Evolutionary conservation across 2,888 invertebrate species (phyloP).

Genomic region (Drosophila anomelani): DNA sequence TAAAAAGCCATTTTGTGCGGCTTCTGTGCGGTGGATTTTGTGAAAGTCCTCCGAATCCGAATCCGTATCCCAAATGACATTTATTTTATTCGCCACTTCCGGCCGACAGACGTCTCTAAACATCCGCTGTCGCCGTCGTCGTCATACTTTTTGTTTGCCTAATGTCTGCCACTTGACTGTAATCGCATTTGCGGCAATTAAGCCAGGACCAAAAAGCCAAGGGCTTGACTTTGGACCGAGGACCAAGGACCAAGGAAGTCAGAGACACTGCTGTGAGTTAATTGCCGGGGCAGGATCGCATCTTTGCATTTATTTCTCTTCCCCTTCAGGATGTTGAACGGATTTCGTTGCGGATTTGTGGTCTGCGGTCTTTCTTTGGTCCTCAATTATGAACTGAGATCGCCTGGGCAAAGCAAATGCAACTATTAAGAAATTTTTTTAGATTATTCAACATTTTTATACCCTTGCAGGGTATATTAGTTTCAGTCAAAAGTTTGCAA

Average conservation of each 20-base stretch:
- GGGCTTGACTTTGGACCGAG: conserved; percentile 65
- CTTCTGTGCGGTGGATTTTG: conserved; percentile 47
- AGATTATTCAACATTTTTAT: background rate
- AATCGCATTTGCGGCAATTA: conserved; percentile 84
- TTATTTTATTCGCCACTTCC: conserved; percentile 79
- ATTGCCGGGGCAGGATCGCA: conserved; percentile 61
- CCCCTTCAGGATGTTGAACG: conserved; percentile 5
- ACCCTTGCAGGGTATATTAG: too few relatives aligned
- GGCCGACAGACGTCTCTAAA: conserved; percentile 73
- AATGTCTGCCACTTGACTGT: conserved; percentile 83
- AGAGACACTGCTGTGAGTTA: conserved; percentile 49
- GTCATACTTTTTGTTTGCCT: conserved; percentile 76
- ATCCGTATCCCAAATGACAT: conserved; percentile 60
- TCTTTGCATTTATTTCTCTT: conserved; percentile 46
- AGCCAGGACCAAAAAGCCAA: conserved; percentile 62
- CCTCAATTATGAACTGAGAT: conserved; percentile 13
- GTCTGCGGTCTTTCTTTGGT: background rate
- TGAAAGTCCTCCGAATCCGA: conserved; percentile 2
- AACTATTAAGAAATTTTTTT: background rate
- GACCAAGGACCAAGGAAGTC: conserved; percentile 18
- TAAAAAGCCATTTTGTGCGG: conserved; percentile 78
- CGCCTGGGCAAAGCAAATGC: background rate
- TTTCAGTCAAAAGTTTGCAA: too few relatives aligned
- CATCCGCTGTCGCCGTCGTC: conserved; percentile 70
- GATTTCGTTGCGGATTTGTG: conserved; percentile 16